Conservation (phyloP, 2,888 invertebrate genomes). For the Cheilosia variabilis region DNA sequence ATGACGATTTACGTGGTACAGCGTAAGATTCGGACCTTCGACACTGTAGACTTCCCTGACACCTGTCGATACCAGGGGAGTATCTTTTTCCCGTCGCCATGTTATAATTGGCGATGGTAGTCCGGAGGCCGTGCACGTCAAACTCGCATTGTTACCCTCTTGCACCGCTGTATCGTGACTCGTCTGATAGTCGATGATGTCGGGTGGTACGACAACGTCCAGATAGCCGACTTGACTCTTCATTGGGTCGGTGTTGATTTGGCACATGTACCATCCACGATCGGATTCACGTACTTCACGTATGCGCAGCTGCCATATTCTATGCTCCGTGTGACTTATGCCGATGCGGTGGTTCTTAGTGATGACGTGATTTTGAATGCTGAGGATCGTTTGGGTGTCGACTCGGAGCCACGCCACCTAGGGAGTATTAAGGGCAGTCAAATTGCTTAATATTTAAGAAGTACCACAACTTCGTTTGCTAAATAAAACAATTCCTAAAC, state of each 20-base stretch:
- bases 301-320: slow-evolving; percentile 94
- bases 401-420: slow-evolving; percentile 95
- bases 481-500: too few species aligned
- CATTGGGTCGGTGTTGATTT: slow-evolving; percentile 97
- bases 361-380: slow-evolving; percentile 95
- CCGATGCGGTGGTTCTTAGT: slow-evolving; percentile 94
- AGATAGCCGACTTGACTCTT: slow-evolving; percentile 94
- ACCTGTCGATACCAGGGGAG: slow-evolving; percentile 84
- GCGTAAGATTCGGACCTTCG: slow-evolving; percentile 81
- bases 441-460: not conserved
- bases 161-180: slow-evolving; percentile 93
- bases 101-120: slow-evolving; percentile 93
- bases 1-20: slow-evolving; percentile 80
- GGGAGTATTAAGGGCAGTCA: slow-evolving; percentile 74
- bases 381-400: slow-evolving; percentile 95
- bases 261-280: slow-evolving; percentile 95
- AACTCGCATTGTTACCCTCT: slow-evolving; percentile 93
- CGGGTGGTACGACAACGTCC: slow-evolving; percentile 94
- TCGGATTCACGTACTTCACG: slow-evolving; percentile 93
- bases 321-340: slow-evolving; percentile 92
- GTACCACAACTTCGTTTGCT: too few species aligned
- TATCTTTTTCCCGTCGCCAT: slow-evolving; percentile 93
- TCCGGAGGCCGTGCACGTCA: slow-evolving; percentile 94
- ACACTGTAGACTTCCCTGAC: slow-evolving; percentile 79
- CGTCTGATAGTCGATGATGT: slow-evolving; percentile 93